These are phyloP conservation scores for Callinectes sapidus DNA, from an alignment of 2,888 invertebrate species.

Conservation along the genomic window DNA sequence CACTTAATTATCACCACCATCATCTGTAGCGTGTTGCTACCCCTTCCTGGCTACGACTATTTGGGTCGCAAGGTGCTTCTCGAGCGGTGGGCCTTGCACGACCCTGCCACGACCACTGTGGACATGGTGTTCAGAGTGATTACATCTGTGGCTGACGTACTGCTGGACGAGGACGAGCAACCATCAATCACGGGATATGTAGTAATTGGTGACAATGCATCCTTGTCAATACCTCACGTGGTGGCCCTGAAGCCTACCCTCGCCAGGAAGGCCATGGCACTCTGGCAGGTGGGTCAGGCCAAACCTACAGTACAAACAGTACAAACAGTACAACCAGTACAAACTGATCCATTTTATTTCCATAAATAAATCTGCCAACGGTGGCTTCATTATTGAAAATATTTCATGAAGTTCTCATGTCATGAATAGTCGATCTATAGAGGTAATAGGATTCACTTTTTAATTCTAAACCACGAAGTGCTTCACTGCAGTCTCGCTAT, in stretches of 20 bases:
- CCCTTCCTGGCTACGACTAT: conserved; percentile 75
- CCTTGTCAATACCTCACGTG: conserved; percentile 79
- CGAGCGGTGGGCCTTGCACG: conserved; percentile 74
- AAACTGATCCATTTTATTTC: background rate
- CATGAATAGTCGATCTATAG: too few relatives aligned
- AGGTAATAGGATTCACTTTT: too few relatives aligned
- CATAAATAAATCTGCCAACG: too few relatives aligned
- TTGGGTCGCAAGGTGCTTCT: conserved; percentile 77
- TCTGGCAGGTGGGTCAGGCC: conserved; percentile 74
- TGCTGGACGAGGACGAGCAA: conserved; percentile 81
- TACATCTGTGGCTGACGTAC: conserved; percentile 76
- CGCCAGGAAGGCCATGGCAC: conserved; percentile 80
- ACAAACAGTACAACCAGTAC: background rate
- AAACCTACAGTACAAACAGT: background rate
- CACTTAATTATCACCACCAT: background rate
- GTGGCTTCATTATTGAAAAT: too few relatives aligned
- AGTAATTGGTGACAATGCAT: conserved; percentile 79
- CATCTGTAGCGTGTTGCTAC: conserved; percentile 71
- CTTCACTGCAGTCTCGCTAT: too few relatives aligned
- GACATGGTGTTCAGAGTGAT: conserved; percentile 78
- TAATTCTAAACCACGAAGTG: too few relatives aligned
- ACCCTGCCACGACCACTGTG: conserved; percentile 77
- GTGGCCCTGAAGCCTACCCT: conserved; percentile 80
- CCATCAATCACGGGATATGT: conserved; percentile 75
- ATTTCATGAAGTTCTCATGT: too few relatives aligned